These are phyloP conservation scores for Leptobrachium ailaonicum DNA, from an alignment of 2,113 vertebrate species.

Conservation along the genomic window DNA sequence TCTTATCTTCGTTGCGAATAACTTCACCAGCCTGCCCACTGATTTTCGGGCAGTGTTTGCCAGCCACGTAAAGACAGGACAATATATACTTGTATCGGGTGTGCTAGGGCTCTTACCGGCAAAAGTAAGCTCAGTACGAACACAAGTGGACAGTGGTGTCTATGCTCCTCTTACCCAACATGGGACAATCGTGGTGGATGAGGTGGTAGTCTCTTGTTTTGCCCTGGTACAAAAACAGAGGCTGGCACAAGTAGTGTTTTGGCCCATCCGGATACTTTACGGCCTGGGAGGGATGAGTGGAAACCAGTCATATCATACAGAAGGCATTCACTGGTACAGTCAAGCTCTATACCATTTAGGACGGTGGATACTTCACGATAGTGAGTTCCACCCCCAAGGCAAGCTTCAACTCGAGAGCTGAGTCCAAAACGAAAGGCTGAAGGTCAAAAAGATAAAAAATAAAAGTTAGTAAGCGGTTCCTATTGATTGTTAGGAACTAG, in stretches of 20 bases:
- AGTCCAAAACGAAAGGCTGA: constrained; percentile 45
- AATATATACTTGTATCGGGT: constrained; percentile 77
- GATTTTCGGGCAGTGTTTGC: constrained; percentile 79
- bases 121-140: constrained; percentile 70
- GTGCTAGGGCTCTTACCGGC: constrained; percentile 59
- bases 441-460: no score
- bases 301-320: constrained; percentile 60
- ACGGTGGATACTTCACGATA: constrained; percentile 73
- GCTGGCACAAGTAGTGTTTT: constrained; percentile 86
- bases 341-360: constrained; percentile 83
- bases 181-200: constrained; percentile 88
- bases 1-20: constrained; percentile 81
- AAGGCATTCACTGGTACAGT: constrained; percentile 93
- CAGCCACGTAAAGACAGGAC: constrained; percentile 80
- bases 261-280: constrained; percentile 83
- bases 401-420: constrained; percentile 70
- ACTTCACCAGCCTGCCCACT: constrained; percentile 61
- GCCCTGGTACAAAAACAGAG: constrained; percentile 83
- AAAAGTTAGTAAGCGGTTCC: no score
- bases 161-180: constrained; percentile 90
- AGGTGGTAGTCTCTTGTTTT: constrained; percentile 89
- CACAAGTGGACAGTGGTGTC: constrained; percentile 70
- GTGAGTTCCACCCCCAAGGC: constrained; percentile 85
- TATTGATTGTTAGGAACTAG: no score
- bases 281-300: constrained; percentile 64